A percentile compares a stretch with the other conserved stretches of the same genome.
These are phyloP conservation scores for Campopleginae sp. DNA, from an alignment of 2,888 invertebrate species.

Conservation along the genomic window DNA sequence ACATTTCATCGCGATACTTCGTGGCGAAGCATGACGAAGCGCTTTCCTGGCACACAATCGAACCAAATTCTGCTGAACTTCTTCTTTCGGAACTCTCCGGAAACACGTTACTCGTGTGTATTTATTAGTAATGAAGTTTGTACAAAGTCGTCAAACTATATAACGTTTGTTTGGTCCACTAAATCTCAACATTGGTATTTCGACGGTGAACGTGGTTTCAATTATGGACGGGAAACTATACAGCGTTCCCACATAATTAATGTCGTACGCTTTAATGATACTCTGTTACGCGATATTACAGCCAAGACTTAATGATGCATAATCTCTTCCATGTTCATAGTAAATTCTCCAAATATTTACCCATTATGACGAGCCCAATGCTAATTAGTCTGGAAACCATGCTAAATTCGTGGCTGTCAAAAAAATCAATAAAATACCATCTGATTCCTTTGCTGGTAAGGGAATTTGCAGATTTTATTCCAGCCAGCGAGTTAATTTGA, in stretches of 20 bases:
- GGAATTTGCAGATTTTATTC: too few relatives aligned
- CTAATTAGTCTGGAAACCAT: constrained; percentile 2
- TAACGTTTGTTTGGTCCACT: neutral
- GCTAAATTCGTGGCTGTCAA: neutral
- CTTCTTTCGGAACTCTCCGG: neutral
- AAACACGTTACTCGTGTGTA: neutral
- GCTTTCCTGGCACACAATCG: neutral
- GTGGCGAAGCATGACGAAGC: neutral
- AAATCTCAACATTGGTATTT: neutral
- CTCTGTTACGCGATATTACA: constrained; percentile 12
- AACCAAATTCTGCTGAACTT: neutral
- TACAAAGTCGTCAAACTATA: neutral
- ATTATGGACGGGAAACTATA: constrained; percentile 20
- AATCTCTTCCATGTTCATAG: neutral
- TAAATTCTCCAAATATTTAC: constrained; percentile 29
- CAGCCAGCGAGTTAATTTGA: too few relatives aligned
- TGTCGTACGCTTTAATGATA: neutral
- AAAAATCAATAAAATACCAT: neutral
- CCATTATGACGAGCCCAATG: constrained; percentile 3
- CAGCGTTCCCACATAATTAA: constrained; percentile 31
- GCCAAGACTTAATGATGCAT: constrained; percentile 1
- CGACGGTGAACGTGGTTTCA: constrained; percentile 10
- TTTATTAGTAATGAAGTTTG: constrained; percentile 13
- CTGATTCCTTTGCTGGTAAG: too few relatives aligned
- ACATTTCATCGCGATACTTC: neutral